phyloP scores from a whole-genome alignment of 2,888 invertebrate genomes.

The Serrognathus titanus region DNA sequence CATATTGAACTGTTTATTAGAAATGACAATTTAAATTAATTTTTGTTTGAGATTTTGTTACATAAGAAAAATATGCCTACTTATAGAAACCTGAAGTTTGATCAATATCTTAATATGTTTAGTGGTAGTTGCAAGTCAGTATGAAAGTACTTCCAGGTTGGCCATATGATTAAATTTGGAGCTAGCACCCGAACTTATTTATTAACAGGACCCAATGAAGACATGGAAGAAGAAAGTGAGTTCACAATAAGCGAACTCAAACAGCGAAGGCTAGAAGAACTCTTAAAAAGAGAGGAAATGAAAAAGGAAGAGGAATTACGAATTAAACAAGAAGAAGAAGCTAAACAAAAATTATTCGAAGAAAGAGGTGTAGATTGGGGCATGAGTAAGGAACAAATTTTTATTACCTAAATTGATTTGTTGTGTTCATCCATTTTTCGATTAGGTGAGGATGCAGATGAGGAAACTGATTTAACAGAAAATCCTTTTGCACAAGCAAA shows the following conservation, averaged over 20 bases:
- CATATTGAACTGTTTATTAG: too few species aligned
- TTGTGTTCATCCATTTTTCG: slow-evolving; percentile 2
- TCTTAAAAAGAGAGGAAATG: slow-evolving; percentile 43
- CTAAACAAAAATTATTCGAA: slow-evolving; percentile 53
- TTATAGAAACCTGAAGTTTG: too few species aligned
- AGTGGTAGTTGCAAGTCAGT: too few species aligned
- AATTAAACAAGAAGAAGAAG: slow-evolving; percentile 52
- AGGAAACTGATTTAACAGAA: slow-evolving; percentile 74
- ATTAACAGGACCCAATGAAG: slow-evolving; percentile 79
- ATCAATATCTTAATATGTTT: too few species aligned
- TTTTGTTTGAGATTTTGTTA: too few species aligned
- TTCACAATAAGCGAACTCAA: slow-evolving; percentile 75
- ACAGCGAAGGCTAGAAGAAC: slow-evolving; percentile 45
- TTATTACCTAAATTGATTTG: neutral
- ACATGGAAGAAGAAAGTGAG: slow-evolving; percentile 82
- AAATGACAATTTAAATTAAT: neutral
- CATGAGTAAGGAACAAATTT: slow-evolving; percentile 62
- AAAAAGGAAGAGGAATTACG: slow-evolving; percentile 51
- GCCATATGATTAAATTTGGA: slow-evolving; percentile 91
- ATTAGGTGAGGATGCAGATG: slow-evolving; percentile 79
- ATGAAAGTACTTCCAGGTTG: slow-evolving; percentile 54
- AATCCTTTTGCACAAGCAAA: slow-evolving; percentile 79
- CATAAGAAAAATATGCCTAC: too few species aligned
- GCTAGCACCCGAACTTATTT: slow-evolving; percentile 81
- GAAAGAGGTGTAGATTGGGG: slow-evolving; percentile 89